These are phyloP conservation scores for Trachymyrmex cornetzi DNA, from an alignment of 1,140 invertebrate genomes.

Conservation along the genomic window DNA sequence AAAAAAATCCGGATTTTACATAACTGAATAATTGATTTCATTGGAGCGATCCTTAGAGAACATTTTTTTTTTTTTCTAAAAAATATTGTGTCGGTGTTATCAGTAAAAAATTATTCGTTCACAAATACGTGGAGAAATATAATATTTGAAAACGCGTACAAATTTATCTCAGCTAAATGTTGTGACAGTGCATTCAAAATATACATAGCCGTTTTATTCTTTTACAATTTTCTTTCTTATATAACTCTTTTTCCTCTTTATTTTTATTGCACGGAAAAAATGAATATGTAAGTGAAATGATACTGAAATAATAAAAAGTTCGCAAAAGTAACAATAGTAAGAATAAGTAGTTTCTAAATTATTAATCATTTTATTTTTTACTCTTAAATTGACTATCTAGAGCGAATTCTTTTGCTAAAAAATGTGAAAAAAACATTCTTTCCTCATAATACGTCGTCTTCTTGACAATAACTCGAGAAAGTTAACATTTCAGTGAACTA, in stretches of 20 bases:
- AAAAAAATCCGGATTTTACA: slow-evolving; percentile 15
- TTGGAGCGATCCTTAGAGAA: background rate
- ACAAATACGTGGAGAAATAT: background rate
- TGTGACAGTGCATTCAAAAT: background rate
- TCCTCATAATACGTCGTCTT: background rate
- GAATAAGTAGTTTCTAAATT: too few relatives aligned
- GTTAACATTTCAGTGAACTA: background rate
- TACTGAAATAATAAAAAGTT: too few relatives aligned
- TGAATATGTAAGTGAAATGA: too few relatives aligned
- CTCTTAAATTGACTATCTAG: background rate
- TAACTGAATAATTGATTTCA: slow-evolving; percentile 30
- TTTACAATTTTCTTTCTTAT: background rate
- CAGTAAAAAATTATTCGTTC: background rate
- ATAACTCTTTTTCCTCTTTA: background rate
- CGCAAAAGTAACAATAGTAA: too few relatives aligned
- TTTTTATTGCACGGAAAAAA: too few relatives aligned
- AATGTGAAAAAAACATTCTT: background rate
- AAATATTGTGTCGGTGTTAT: background rate
- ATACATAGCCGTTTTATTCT: background rate
- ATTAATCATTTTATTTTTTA: background rate
- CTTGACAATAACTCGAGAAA: background rate
- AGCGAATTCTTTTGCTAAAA: background rate
- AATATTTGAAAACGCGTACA: background rate
- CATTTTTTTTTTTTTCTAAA: background rate
- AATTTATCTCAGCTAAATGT: background rate